These are phyloP conservation scores for Serinus canaria DNA, from an alignment of 2,113 vertebrate genomes.

Conservation along the genomic window DNA sequence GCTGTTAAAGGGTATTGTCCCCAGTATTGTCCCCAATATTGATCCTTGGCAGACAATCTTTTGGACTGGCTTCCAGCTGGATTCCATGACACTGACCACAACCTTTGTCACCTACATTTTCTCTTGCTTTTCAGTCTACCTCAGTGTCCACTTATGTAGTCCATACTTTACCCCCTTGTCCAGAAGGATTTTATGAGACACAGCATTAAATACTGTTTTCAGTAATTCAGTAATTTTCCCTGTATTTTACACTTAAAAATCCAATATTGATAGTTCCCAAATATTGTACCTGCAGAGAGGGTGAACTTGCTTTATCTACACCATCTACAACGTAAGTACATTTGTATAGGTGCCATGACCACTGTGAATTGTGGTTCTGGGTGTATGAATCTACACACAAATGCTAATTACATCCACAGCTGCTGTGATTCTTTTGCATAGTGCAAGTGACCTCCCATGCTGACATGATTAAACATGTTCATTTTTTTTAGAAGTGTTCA, in stretches of 20 bases:
- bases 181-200: background rate
- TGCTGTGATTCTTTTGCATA: background rate
- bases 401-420: background rate
- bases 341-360: rapidly evolving
- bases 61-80: background rate
- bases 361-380: background rate
- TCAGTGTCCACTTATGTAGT: background rate
- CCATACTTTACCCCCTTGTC: background rate
- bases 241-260: background rate
- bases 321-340: background rate
- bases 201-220: background rate
- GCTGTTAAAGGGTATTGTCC: background rate
- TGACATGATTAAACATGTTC: background rate
- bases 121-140: background rate
- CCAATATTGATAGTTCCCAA: background rate
- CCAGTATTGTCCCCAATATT: rapidly evolving
- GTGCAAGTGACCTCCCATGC: background rate
- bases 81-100: background rate
- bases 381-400: background rate
- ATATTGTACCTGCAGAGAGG: background rate
- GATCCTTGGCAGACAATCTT: background rate
- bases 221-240: background rate
- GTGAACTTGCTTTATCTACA: background rate
- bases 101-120: background rate
- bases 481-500: background rate